Evolutionary conservation across 2,888 invertebrate genomes (phyloP), one percentile per base, ranked within the genome.

Genomic region (Schizotus pectinicornis): DNA sequence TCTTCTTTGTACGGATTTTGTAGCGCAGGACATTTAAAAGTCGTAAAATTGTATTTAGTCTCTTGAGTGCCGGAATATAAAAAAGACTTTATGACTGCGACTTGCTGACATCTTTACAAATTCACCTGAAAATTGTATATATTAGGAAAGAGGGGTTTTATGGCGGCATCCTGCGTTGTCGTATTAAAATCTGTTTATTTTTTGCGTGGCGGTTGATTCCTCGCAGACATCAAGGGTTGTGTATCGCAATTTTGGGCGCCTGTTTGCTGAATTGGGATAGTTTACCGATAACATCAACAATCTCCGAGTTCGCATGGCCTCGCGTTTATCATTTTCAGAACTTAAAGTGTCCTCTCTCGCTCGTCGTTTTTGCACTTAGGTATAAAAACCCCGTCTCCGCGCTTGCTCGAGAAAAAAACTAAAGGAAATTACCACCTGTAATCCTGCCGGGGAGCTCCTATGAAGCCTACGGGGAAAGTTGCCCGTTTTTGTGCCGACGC

Each of bases 241-340:
- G 75, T 74, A 75, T 76, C 75, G 75, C 75, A 76, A 77, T 77
- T 76, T 71, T 70, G 72, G 77, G 76, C 77, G 77, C 76, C 77
- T 75, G 70, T 72, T 70, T 72, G 72, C 73, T 70, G 73, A 73
- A 76, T 75, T 75, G 74, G 75, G 72, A 74, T 74, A 73, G 74
- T 73, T 75, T 67, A 69, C 73, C 70, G 79, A 79, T 79, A 79
- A 71, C 76, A 79, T 79, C 79, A 78, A 78, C 79, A 78, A 79
- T 79, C 79, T 77, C 68, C 53, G 67, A 71, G 73, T 72, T 73
- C 72, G 73, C 70, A 69, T 72, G 72, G 68, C 72, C 74, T 68
- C 71, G 69, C 77, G 77, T 79, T 77, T 78, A 74, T 79, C 79
- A 78, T 78, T 76, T 74, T 71, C 72, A 62, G 68, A 74, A 74